Conservation (phyloP, 2,888 invertebrate genomes). For the Meandrusa payeni region DNA sequence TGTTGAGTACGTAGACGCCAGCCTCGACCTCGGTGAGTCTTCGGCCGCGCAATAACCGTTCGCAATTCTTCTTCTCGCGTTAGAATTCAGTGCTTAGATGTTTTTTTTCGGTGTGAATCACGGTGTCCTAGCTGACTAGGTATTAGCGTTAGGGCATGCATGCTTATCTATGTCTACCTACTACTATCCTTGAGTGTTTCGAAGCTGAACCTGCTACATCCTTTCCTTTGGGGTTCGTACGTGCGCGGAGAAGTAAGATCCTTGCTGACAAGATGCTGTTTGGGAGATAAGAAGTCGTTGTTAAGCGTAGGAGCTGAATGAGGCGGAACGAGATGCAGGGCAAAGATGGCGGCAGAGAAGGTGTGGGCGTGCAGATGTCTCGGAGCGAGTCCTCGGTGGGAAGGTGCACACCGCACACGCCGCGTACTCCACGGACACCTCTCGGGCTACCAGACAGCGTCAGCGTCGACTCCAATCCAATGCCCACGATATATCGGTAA, state of each 20-base stretch:
- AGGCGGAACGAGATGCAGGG: conserved; percentile 68
- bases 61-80: conserved; percentile 29
- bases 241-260: conserved; percentile 55
- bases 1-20: conserved; percentile 47
- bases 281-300: conserved; percentile 70
- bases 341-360: conserved; percentile 58
- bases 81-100: conserved; percentile 59
- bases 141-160: conserved; percentile 73
- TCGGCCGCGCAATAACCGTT: conserved; percentile 28
- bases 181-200: conserved; percentile 56
- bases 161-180: conserved; percentile 63
- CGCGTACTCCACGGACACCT: conserved; percentile 73
- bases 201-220: conserved; percentile 52
- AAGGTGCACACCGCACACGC: conserved; percentile 70
- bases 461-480: conserved; percentile 92
- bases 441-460: conserved; percentile 85
- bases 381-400: conserved; percentile 87
- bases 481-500: conserved; percentile 94
- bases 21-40: conserved; percentile 54
- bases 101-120: conserved; percentile 48
- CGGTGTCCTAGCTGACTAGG: conserved; percentile 56
- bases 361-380: conserved; percentile 81
- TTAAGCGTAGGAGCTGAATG: conserved; percentile 71
- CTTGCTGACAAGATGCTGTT: conserved; percentile 68
- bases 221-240: conserved; percentile 52